Conservation (phyloP, 2,888 invertebrate species). For the Tenthredo amoena region DNA sequence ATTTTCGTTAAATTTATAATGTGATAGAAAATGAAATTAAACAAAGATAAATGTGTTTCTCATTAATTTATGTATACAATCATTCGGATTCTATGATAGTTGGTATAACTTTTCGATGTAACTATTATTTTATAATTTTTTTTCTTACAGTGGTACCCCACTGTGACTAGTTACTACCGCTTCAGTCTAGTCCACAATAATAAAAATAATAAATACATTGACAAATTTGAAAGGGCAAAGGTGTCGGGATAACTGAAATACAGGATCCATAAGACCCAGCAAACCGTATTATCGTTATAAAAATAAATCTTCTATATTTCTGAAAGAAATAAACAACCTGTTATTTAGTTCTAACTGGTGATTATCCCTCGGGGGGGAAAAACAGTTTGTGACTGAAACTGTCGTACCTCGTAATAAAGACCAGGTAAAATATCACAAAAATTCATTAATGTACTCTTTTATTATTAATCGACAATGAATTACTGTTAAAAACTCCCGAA, state of each 20-base stretch:
- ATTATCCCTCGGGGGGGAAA: background rate
- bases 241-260: slow-evolving; percentile 47
- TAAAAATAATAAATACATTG: slow-evolving; percentile 58
- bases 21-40: background rate
- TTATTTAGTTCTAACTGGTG: background rate
- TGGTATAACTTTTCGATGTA: background rate
- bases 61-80: background rate
- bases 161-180: background rate
- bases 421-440: background rate
- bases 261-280: background rate
- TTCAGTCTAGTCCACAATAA: slow-evolving; percentile 46
- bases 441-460: background rate
- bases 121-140: background rate
- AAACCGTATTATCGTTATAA: slow-evolving; percentile 4
- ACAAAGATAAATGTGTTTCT: background rate
- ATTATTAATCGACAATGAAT: background rate
- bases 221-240: slow-evolving; percentile 57
- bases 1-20: background rate
- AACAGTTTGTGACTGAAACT: slow-evolving; percentile 25
- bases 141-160: background rate
- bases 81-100: background rate
- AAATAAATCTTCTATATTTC: background rate
- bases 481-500: background rate
- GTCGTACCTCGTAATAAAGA: slow-evolving; percentile 3
- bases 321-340: background rate